phyloP scores from a whole-genome alignment of 2,113 vertebrate species.

The Dunckerocampus dactyliophorus region DNA sequence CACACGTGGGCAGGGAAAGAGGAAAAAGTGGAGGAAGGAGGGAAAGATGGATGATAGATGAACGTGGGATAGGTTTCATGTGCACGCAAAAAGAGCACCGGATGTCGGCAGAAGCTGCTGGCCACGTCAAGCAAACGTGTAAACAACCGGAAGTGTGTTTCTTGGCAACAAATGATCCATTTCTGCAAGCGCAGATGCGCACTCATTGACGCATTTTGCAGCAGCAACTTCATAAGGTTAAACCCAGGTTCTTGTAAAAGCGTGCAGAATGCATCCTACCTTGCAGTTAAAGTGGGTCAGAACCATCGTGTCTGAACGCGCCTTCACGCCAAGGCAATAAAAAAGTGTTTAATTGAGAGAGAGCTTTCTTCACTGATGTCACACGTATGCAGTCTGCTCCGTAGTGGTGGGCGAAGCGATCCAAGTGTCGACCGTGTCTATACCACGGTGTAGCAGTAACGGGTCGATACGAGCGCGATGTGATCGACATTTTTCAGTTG shows the following conservation, averaged over 20 bases:
- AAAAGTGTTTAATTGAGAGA: constrained; percentile 9
- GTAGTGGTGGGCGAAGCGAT: too few species aligned
- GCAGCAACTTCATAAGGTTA: background rate
- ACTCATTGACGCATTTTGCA: background rate
- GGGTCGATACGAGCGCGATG: too few species aligned
- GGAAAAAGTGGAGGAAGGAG: background rate
- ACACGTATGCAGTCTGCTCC: constrained; percentile 29
- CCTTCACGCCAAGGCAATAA: constrained; percentile 11
- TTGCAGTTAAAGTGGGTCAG: constrained; percentile 65
- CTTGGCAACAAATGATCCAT: constrained; percentile 45
- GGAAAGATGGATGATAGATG: constrained; percentile 8
- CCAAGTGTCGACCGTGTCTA: too few species aligned
- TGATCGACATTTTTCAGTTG: too few species aligned
- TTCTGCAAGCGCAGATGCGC: constrained; percentile 8
- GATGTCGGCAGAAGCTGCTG: constrained; percentile 15
- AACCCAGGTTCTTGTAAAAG: background rate
- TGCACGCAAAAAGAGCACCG: constrained; percentile 7
- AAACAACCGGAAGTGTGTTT: constrained; percentile 51
- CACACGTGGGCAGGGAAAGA: background rate
- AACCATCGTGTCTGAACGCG: constrained; percentile 52
- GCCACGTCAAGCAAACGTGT: constrained; percentile 29
- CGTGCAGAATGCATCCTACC: constrained; percentile 41
- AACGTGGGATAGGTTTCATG: background rate
- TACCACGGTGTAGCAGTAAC: too few species aligned
- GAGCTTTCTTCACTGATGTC: constrained; percentile 36